These are phyloP conservation scores for Heliconius eleuchia DNA, from an alignment of 1,140 invertebrate species.

Conservation along the genomic window DNA sequence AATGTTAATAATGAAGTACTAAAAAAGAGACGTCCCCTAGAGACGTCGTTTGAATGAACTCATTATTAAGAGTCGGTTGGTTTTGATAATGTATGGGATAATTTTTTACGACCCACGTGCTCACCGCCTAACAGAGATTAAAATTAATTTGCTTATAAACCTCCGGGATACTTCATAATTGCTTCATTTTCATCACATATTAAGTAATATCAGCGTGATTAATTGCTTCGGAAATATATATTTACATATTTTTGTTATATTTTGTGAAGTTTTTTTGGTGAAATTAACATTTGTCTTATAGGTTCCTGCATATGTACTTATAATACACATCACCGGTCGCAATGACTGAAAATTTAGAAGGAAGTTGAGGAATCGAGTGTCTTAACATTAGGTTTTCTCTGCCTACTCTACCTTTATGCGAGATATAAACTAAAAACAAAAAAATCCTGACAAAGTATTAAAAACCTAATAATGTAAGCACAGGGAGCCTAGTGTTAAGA, in stretches of 20 bases:
- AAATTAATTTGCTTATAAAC: conserved; percentile 13
- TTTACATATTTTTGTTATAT: not conserved
- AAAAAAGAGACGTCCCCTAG: not conserved
- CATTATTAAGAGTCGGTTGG: not conserved
- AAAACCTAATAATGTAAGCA: too few species aligned
- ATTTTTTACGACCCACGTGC: not conserved
- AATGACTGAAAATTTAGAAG: too few species aligned
- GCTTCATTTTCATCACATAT: conserved; percentile 1
- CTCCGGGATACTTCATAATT: not conserved
- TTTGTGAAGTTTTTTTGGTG: not conserved
- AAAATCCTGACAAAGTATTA: too few species aligned
- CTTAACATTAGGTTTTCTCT: too few species aligned
- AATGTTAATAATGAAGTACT: not conserved
- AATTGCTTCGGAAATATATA: not conserved
- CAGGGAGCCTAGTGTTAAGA: too few species aligned
- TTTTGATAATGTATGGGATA: not conserved
- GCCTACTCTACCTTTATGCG: too few species aligned
- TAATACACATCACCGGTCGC: too few species aligned
- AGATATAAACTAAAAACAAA: too few species aligned
- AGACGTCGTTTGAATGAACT: not conserved
- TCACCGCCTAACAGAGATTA: not conserved
- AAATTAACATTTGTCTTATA: not conserved
- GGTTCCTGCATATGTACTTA: too few species aligned
- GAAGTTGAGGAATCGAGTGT: too few species aligned
- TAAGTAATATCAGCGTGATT: not conserved